Evolutionary conservation across 2,113 vertebrate species (phyloP), one percentile per base, ranked within the genome.

Genomic region (Chauna torquata): DNA sequence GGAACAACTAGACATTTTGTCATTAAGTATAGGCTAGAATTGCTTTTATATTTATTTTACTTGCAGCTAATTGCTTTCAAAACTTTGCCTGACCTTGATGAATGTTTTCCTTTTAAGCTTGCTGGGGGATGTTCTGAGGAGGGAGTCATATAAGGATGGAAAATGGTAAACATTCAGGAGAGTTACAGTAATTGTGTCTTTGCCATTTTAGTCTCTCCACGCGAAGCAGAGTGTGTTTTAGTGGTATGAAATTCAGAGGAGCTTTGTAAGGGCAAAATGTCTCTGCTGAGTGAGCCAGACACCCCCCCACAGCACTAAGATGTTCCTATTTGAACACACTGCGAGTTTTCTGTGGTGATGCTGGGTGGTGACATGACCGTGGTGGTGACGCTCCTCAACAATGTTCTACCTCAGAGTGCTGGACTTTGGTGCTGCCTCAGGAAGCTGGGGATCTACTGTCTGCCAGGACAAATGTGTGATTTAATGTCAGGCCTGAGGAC

Each of bases 21-120:
- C 58, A 42, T 93, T 88, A 94, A 93, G 24, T 80, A 82, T 9
- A 96, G 84, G 84, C 81, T 77, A 92, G 84, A 94, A 95, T 75
- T 93, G 75, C 34, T 90, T 88, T 69, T 87, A 15, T 94, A 94
- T 96, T 96, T 96, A 79, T 94, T 96, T 96, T 95, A 93, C 96
- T 95, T 88, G 52, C 58, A 80, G 25, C 36, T 91, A 95, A 77
- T 96, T 95, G 66, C 82, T 82, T 92, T 83, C 78, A 93, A 95
- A 96, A 96, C 84, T 95, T 95, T 85, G 82, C 32, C 70, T 6
- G 3, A 82, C 85, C 93, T 94, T 96, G 90, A 96, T 93, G 82
- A 88, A 90, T 97, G 66, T 97, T 94, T 96, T 96, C 84, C 85
- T 95, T 94, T 49, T 69, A 74, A 91, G 65, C 65, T 96, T 92